Conservation (phyloP, 2,113 vertebrate species). For the Oryzias woworae region DNA sequence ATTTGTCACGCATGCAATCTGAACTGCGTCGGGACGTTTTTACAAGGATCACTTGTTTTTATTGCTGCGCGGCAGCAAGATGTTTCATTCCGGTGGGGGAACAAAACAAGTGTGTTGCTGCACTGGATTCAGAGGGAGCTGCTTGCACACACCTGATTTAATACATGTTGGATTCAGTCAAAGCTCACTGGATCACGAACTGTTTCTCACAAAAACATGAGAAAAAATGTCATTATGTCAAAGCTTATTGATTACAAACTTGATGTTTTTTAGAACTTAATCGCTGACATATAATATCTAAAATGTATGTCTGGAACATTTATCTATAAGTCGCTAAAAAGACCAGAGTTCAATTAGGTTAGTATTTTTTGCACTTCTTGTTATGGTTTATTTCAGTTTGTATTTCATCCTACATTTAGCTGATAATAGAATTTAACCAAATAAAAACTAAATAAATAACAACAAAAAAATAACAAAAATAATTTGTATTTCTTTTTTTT, state of each 20-base stretch:
- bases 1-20: conserved; percentile 9
- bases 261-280: too few relatives aligned
- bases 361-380: too few relatives aligned
- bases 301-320: background rate
- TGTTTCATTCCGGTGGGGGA: background rate
- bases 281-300: too few relatives aligned
- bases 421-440: too few relatives aligned
- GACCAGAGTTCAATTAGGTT: too few relatives aligned
- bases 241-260: background rate
- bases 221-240: conserved; percentile 1
- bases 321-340: background rate
- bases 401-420: too few relatives aligned
- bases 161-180: background rate
- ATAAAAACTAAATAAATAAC: too few relatives aligned
- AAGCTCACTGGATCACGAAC: background rate
- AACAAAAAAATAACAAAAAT: too few relatives aligned
- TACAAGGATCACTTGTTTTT: conserved; percentile 3
- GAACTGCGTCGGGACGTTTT: background rate
- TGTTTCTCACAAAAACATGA: background rate
- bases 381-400: too few relatives aligned
- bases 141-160: conserved; percentile 2
- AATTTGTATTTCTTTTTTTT: too few relatives aligned
- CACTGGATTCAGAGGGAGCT: background rate
- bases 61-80: conserved; percentile 5
- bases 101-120: background rate